A percentile compares a stretch with the other conserved stretches of the same genome.
Conservation (phyloP, 2,113 vertebrate genomes). For the Epinephelus lanceolatus region DNA sequence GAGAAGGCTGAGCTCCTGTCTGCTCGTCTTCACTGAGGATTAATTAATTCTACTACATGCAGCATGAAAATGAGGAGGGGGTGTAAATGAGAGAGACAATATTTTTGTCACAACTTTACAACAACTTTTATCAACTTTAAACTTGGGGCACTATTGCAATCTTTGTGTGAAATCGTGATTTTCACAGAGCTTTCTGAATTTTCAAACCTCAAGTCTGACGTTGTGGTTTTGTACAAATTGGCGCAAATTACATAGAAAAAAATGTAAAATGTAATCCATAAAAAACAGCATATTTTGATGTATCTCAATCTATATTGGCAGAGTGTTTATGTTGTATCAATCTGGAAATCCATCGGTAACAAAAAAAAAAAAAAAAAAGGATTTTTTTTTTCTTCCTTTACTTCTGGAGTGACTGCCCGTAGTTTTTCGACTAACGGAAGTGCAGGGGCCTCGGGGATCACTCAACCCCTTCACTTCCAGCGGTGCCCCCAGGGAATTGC, state of each 20-base stretch:
- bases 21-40: slow-evolving; percentile 66
- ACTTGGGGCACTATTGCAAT: too few species aligned
- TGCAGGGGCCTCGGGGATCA: too few species aligned
- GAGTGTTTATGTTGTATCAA: not conserved
- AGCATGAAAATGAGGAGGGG: slow-evolving; percentile 23
- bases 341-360: too few species aligned
- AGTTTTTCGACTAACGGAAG: too few species aligned
- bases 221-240: not conserved
- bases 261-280: not conserved
- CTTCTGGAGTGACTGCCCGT: too few species aligned
- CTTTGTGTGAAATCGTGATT: too few species aligned
- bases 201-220: not conserved
- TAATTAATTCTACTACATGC: slow-evolving; percentile 68
- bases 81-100: slow-evolving; percentile 32
- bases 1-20: slow-evolving; percentile 73
- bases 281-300: too few species aligned
- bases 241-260: not conserved
- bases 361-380: too few species aligned
- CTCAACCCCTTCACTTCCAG: too few species aligned
- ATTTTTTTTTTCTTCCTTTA: too few species aligned
- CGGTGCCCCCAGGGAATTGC: too few species aligned
- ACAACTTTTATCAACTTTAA: slow-evolving; percentile 45
- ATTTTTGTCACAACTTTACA: slow-evolving; percentile 50
- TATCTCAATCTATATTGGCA: not conserved
- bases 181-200: not conserved